These are phyloP conservation scores for Trichopria drosophilae DNA, from an alignment of 2,888 invertebrate genomes.

Conservation along the genomic window DNA sequence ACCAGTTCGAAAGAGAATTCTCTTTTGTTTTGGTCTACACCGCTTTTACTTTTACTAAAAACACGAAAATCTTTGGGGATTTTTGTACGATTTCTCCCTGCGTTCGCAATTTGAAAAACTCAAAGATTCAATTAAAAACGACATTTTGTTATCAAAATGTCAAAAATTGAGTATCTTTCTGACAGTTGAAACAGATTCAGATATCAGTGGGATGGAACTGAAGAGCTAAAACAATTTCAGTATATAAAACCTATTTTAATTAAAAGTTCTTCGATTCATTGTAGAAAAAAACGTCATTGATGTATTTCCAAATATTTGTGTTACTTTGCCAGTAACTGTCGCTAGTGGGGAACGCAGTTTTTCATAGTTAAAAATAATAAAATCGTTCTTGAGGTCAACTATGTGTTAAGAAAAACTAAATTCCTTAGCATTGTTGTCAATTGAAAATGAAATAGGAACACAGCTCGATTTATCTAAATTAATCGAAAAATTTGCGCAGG, in stretches of 20 bases:
- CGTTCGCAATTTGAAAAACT: neutral
- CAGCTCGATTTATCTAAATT: slow-evolving; percentile 5
- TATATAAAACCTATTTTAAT: slow-evolving; percentile 10
- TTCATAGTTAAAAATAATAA: slow-evolving; percentile 6
- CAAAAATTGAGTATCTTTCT: slow-evolving; percentile 5
- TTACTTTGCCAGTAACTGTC: slow-evolving; percentile 17
- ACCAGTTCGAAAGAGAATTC: slow-evolving; percentile 10
- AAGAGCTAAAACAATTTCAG: slow-evolving; percentile 7
- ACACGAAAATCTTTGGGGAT: slow-evolving; percentile 13
- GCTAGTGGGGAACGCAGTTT: slow-evolving; percentile 16
- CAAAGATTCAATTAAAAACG: neutral
- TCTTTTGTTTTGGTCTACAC: slow-evolving; percentile 2
- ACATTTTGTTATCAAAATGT: slow-evolving; percentile 7
- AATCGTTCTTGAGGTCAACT: slow-evolving; percentile 1
- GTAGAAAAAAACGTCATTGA: slow-evolving; percentile 11
- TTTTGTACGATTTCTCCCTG: slow-evolving; percentile 9
- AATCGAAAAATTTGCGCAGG: neutral
- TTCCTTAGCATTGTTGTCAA: slow-evolving; percentile 1
- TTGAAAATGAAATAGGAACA: neutral
- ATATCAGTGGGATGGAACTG: slow-evolving; percentile 14
- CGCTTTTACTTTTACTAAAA: neutral
- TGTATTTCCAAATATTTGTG: slow-evolving; percentile 13
- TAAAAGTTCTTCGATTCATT: slow-evolving; percentile 13
- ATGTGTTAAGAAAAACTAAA: neutral
- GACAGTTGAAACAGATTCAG: slow-evolving; percentile 11